Evolutionary conservation across 2,797 vertebrate species (phyloP).

Genomic region (Rallus crepitans): DNA sequence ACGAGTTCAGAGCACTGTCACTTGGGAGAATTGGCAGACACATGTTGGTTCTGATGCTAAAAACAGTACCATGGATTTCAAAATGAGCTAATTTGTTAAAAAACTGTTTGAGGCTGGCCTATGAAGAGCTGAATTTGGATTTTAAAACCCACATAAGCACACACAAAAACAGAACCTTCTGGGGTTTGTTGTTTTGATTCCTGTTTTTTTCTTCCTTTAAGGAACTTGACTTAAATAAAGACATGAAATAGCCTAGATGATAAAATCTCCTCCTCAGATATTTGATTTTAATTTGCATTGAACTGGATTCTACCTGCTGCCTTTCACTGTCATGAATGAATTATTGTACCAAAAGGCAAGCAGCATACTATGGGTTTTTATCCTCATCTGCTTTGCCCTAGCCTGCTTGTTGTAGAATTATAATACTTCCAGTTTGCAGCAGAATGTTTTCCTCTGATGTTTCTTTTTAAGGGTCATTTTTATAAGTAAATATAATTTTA

Average conservation of each 20-base stretch:
- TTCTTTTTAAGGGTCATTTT: background rate
- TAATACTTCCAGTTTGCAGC: background rate
- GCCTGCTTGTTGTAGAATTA: background rate
- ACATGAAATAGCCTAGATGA: background rate
- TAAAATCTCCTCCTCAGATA: background rate
- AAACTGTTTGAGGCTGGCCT: background rate
- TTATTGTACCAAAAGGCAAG: background rate
- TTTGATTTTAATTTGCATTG: background rate
- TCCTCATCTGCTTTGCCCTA: background rate
- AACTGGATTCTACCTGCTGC: background rate
- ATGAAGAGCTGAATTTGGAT: background rate
- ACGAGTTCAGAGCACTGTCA: background rate
- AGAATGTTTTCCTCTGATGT: background rate
- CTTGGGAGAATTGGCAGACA: background rate
- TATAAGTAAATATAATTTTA: background rate
- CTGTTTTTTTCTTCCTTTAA: background rate
- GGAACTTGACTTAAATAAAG: slow-evolving; percentile 12
- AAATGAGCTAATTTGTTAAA: slow-evolving; percentile 22
- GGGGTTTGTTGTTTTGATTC: background rate
- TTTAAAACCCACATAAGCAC: background rate
- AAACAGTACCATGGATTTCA: slow-evolving; percentile 1
- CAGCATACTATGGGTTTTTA: background rate
- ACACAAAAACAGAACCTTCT: background rate
- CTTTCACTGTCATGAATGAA: background rate
- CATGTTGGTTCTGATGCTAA: background rate